These are phyloP conservation scores for Antrozous pallidus DNA, from an alignment of 2,797 vertebrate genomes.

Conservation along the genomic window DNA sequence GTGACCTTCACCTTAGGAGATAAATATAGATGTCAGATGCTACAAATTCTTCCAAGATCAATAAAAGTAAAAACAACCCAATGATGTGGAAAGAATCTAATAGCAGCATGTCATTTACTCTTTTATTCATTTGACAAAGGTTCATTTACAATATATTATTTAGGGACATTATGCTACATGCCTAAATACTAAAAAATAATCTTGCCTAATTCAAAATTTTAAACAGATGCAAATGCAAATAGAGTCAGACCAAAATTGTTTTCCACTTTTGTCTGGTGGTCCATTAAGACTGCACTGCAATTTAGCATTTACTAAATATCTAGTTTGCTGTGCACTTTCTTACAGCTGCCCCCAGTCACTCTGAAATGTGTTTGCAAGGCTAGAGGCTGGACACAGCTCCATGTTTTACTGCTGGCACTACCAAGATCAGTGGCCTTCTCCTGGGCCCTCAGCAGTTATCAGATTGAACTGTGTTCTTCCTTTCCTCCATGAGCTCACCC, in stretches of 20 bases:
- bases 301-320: background rate
- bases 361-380: background rate
- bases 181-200: constrained; percentile 16
- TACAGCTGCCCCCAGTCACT: background rate
- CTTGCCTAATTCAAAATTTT: background rate
- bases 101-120: background rate
- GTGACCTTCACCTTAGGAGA: background rate
- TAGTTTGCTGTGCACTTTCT: background rate
- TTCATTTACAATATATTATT: background rate
- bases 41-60: background rate
- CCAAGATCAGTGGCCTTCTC: background rate
- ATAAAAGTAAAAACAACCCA: background rate
- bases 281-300: background rate
- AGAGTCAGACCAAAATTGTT: background rate
- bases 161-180: background rate
- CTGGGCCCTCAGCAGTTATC: background rate
- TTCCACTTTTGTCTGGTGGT: background rate
- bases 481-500: background rate
- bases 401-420: background rate
- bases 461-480: background rate
- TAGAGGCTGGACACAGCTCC: rapidly evolving
- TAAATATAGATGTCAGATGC: background rate
- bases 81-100: background rate
- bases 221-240: background rate
- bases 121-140: background rate